Percentiles rank a stretch among this genome's conserved stretches.
Evolutionary conservation across 2,797 vertebrate species (phyloP).

Genomic region (Myotis pilosus): DNA sequence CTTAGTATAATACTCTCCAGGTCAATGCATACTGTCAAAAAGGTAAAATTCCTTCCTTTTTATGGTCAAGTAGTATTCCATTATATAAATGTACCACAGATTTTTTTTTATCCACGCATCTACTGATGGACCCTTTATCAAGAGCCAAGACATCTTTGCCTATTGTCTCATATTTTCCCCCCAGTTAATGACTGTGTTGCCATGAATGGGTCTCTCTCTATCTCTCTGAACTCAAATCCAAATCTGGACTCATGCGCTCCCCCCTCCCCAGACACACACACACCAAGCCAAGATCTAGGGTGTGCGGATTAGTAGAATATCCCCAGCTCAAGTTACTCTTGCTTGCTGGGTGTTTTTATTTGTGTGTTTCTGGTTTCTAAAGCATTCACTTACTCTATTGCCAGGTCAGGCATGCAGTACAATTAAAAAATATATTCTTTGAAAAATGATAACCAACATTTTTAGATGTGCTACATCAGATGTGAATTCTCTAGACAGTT

Average conservation of each 20-base stretch:
- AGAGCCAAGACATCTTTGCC: not conserved
- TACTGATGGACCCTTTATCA: not conserved
- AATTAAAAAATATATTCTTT: not conserved
- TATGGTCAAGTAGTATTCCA: not conserved
- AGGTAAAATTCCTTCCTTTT: not conserved
- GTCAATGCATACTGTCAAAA: not conserved
- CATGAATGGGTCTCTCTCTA: not conserved
- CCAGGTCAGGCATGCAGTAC: not conserved
- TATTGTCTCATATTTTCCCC: not conserved
- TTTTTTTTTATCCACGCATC: not conserved
- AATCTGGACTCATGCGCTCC: not conserved
- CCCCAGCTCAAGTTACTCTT: not conserved
- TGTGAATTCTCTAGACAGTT: not conserved
- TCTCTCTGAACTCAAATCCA: not conserved
- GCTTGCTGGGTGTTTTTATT: not conserved
- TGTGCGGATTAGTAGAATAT: not conserved
- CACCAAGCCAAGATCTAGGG: not conserved
- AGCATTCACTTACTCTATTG: not conserved
- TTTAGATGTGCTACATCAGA: not conserved
- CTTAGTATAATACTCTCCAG: not conserved
- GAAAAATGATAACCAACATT: not conserved
- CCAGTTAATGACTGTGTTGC: not conserved
- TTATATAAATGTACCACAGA: not conserved
- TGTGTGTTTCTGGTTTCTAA: not conserved
- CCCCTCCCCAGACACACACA: no score